Evolutionary conservation across 1,140 invertebrate species (phyloP), one percentile per base, ranked within the genome.

Genomic region (Steinernema feltiae): DNA sequence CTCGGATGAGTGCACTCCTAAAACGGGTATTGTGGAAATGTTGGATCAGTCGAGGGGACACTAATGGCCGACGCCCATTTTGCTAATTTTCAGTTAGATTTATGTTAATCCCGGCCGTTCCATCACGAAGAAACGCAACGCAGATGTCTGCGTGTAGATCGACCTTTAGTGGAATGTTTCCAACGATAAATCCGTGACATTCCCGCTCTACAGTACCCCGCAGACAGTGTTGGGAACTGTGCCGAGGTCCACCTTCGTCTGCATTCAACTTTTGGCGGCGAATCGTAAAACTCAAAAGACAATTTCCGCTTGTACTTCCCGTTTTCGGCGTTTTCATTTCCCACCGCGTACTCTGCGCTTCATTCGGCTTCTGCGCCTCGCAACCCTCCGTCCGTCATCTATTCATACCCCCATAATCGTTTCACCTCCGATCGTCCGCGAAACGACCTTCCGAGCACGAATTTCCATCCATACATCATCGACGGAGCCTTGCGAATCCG

Each of bases 331-430:
- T n/a, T n/a, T n/a, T n/a, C n/a, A n/a, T n/a, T n/a, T n/a, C n/a
- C n/a, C n/a, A n/a, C n/a, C n/a, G 7, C 35, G 35, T 18, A 18
- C 35, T 41, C 35, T 21, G 7, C 53, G 24, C 24, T 63, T 63
- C 53, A 7, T 18, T 41, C 15, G 53, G 12, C 15, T 27, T 27
- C 53, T 15, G 12, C 53, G 12, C 24, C 53, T 63, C 53, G 53
- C 53, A 63, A 63, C 53, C 53, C 24, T 27, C 53, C 7, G 24
- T 63, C n/a, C 53, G 24, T 63, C 53, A 12, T 15, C 24, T 63
- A 63, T 63, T 63, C 53, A 63, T 63, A 21, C 53, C 7, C n/a
- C 53, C 53, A 63, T 63, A 63, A 63, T 63, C 53, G 53, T 63
- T 63, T 63, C 53, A 63, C 53, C 53, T 63, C 53, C 2, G 53